Percentiles rank a stretch among this genome's conserved stretches.
These are phyloP conservation scores for Pantherophis vulpinus DNA, from an alignment of 2,797 vertebrate genomes.

Conservation along the genomic window DNA sequence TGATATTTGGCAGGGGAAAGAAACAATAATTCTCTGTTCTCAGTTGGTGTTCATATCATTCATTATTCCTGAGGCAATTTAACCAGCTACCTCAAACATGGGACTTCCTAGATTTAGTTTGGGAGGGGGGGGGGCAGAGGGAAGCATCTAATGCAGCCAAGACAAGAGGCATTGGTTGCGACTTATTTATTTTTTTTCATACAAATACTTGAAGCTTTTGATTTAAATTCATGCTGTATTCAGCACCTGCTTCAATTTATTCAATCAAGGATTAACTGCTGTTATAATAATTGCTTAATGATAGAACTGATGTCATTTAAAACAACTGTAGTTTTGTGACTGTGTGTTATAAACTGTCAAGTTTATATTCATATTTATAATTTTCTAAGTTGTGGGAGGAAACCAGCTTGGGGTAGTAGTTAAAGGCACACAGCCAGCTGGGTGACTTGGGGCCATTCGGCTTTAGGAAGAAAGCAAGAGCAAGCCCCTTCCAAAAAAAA, in stretches of 20 bases:
- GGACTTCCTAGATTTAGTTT: slow-evolving; percentile 57
- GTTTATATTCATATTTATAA: not conserved
- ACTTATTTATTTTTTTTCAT: slow-evolving; percentile 42
- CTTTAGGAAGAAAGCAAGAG: not conserved
- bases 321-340: not conserved
- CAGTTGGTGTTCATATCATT: slow-evolving; percentile 57
- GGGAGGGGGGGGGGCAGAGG: slow-evolving; percentile 51
- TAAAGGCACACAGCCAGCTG: not conserved
- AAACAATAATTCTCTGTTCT: slow-evolving; percentile 63
- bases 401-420: not conserved
- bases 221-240: slow-evolving; percentile 53
- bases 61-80: slow-evolving; percentile 70
- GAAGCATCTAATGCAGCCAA: slow-evolving; percentile 62
- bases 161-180: slow-evolving; percentile 54
- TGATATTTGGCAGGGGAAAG: slow-evolving; percentile 58
- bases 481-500: not conserved
- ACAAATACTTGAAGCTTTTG: slow-evolving; percentile 61
- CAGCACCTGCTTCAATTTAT: slow-evolving; percentile 57
- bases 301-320: not conserved
- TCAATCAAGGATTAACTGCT: slow-evolving; percentile 64
- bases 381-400: not conserved
- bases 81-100: slow-evolving; percentile 63
- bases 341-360: not conserved
- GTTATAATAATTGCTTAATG: slow-evolving; percentile 45
- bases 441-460: not conserved